Percentiles rank a stretch among this genome's conserved stretches.
Conservation (phyloP, 2,888 invertebrate genomes). For the Eremobia ochroleuca region DNA sequence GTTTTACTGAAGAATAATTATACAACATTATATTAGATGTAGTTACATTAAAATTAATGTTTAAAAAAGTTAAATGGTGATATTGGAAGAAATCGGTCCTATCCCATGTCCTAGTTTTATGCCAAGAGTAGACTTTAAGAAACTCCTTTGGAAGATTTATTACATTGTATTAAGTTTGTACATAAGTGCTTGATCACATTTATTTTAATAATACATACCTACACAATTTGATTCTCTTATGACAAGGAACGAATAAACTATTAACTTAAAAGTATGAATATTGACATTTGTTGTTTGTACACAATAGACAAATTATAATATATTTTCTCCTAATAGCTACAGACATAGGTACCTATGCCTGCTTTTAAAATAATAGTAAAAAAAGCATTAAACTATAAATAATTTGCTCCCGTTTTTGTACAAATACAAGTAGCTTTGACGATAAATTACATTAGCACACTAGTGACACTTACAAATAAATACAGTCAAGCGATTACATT, state of each 20-base stretch:
- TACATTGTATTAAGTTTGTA: constrained; percentile 59
- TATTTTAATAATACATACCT: constrained; percentile 20
- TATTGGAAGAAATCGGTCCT: constrained; percentile 43
- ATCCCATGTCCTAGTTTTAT: constrained; percentile 9
- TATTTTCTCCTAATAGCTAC: constrained; percentile 10
- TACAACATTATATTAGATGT: constrained; percentile 68
- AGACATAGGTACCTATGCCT: constrained; percentile 1
- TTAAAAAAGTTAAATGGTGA: constrained; percentile 34
- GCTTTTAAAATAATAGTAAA: constrained; percentile 32
- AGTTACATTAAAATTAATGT: constrained; percentile 48
- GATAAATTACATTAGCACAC: constrained; percentile 44
- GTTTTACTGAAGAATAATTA: constrained; percentile 66
- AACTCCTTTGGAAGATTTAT: constrained; percentile 47
- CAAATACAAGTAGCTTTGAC: constrained; percentile 64
- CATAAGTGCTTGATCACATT: constrained; percentile 51
- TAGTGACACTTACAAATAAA: constrained; percentile 56
- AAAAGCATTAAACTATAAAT: constrained; percentile 65
- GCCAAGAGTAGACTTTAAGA: constrained; percentile 16
- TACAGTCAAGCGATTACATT: constrained; percentile 58
- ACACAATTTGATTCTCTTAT: constrained; percentile 26
- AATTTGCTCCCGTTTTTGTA: constrained; percentile 78
- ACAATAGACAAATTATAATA: constrained; percentile 25
- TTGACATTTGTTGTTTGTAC: constrained; percentile 38
- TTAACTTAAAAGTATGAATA: constrained; percentile 23
- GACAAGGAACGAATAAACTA: constrained; percentile 19